Conservation (phyloP, 2,113 vertebrate genomes). For the Chroicocephalus ridibundus region DNA sequence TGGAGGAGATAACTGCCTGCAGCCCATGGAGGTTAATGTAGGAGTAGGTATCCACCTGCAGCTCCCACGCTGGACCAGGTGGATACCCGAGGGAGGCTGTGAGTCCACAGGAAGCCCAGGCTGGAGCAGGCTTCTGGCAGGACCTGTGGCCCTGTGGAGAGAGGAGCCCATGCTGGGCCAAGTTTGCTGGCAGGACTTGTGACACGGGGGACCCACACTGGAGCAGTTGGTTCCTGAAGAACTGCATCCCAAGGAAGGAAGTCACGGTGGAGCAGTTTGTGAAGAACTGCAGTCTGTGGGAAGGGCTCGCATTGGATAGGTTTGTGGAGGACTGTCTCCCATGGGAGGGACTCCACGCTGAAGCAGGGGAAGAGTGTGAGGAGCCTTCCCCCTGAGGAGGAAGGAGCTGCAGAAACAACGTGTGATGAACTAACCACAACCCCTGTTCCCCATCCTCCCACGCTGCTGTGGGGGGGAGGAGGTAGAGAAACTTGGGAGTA, state of each 20-base stretch:
- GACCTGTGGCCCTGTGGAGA: not conserved
- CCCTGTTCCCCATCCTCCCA: not conserved
- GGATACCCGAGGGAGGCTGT: not conserved
- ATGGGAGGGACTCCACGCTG: not conserved
- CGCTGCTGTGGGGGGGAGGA: not conserved
- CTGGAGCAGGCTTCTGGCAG: too few relatives aligned
- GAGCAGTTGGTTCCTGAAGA: not conserved
- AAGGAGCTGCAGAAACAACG: not conserved
- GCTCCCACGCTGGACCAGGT: not conserved
- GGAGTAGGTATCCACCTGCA: not conserved
- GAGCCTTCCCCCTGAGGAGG: not conserved
- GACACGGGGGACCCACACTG: not conserved
- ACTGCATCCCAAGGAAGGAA: not conserved
- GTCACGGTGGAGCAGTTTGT: not conserved
- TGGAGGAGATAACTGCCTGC: too few relatives aligned
- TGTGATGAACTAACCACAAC: not conserved
- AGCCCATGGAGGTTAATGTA: too few relatives aligned
- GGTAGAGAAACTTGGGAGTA: not conserved
- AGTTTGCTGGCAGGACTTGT: not conserved
- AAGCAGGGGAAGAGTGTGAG: not conserved
- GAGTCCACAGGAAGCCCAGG: too few relatives aligned
- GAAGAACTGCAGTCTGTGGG: not conserved
- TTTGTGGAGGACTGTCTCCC: not conserved
- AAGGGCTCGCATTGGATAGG: not conserved
- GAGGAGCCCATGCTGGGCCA: not conserved